Evolutionary conservation across 2,113 vertebrate genomes (phyloP).

Genomic region (Campylorhamphus procurvoides): DNA sequence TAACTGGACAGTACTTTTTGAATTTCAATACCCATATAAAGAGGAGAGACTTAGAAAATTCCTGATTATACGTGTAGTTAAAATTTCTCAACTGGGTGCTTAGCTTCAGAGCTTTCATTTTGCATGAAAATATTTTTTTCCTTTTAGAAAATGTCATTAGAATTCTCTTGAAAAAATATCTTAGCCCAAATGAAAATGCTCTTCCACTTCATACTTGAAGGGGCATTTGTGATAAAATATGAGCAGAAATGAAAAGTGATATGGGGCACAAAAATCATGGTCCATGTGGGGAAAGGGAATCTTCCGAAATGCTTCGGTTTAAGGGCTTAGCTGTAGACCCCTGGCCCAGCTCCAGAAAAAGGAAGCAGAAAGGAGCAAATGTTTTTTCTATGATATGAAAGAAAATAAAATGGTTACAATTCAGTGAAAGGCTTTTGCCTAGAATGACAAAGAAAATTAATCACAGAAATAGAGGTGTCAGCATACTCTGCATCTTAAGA

Average conservation of each 20-base stretch:
- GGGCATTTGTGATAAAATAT: not conserved
- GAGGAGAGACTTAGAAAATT: not conserved
- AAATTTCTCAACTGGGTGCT: not conserved
- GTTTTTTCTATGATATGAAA: not conserved
- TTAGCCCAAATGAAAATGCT: not conserved
- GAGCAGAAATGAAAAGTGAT: not conserved
- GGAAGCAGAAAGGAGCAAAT: slow-evolving; percentile 3
- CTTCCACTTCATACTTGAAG: slow-evolving; percentile 1
- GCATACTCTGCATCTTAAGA: not conserved
- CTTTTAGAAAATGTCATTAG: not conserved
- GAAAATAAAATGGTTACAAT: not conserved
- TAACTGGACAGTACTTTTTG: not conserved
- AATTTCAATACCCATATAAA: not conserved
- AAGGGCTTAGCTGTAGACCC: slow-evolving; percentile 3
- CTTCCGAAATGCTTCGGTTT: not conserved
- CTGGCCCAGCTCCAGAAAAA: not conserved
- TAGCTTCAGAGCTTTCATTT: not conserved
- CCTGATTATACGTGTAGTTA: not conserved
- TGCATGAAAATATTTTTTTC: not conserved
- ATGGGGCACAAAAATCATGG: not conserved
- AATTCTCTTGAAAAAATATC: not conserved
- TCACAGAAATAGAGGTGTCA: not conserved
- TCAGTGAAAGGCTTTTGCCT: not conserved
- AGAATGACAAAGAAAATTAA: not conserved
- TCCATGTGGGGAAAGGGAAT: not conserved